A percentile compares a stretch with the other conserved stretches of the same genome.
Conservation (phyloP, 2,888 invertebrate genomes). For the Acronicta alni region DNA sequence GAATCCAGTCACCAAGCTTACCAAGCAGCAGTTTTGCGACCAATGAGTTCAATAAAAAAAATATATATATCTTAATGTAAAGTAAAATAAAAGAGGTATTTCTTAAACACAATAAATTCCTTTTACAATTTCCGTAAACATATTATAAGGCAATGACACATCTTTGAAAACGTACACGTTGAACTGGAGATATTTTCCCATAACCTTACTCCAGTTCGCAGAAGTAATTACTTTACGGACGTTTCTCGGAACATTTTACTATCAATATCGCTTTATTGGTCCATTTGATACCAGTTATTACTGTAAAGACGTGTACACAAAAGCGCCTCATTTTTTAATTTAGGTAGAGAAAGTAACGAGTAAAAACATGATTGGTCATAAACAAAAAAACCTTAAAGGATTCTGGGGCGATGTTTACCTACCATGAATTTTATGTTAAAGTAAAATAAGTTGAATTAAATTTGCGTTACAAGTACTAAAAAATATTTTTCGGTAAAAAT, state of each 20-base stretch:
- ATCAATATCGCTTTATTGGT: conserved; percentile 20
- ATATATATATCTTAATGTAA: no score
- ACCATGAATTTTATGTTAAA: no score
- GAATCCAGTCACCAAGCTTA: no score
- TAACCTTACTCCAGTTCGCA: background rate
- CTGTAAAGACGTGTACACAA: conserved; percentile 6
- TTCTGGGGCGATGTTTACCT: no score
- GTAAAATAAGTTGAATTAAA: no score
- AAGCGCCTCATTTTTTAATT: background rate
- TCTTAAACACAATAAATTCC: no score
- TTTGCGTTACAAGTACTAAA: no score
- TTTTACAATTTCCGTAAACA: background rate
- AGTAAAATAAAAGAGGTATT: no score
- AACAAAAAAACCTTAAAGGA: no score
- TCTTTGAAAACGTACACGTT: background rate
- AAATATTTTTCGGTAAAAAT: no score
- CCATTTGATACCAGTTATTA: conserved; percentile 25
- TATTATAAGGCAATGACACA: background rate
- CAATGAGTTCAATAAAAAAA: no score
- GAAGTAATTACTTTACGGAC: conserved; percentile 6
- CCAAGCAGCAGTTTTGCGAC: no score
- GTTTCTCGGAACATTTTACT: conserved; percentile 11
- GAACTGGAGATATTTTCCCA: background rate
- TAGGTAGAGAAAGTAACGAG: conserved; percentile 8
- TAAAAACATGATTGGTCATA: conserved; percentile 1